These are phyloP conservation scores for Aphaenogaster floridana DNA, from an alignment of 1,140 invertebrate species.

Conservation along the genomic window DNA sequence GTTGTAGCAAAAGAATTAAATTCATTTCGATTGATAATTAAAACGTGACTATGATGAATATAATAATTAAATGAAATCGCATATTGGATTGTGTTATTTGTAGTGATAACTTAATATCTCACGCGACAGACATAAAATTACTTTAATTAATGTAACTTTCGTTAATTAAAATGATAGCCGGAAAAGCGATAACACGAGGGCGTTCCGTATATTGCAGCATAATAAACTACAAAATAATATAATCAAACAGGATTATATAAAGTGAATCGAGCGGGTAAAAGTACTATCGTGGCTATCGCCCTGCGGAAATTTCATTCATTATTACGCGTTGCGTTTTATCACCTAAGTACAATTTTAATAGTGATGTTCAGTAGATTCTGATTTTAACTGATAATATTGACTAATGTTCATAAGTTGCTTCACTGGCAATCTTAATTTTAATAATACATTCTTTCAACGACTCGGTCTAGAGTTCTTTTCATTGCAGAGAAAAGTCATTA, in stretches of 20 bases:
- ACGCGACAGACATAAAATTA: not conserved
- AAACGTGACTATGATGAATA: not conserved
- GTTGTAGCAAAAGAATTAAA: conserved; percentile 12
- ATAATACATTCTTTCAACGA: not conserved
- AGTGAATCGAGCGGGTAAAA: conserved; percentile 22
- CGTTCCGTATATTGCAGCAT: not conserved
- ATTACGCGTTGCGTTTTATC: conserved; percentile 19
- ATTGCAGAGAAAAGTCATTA: not conserved
- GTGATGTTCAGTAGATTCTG: not conserved
- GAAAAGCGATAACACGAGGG: not conserved
- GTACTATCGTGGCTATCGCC: not conserved
- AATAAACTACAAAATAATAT: conserved; percentile 52
- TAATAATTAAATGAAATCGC: conserved; percentile 28
- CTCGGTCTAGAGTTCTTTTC: not conserved
- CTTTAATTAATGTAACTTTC: conserved; percentile 42
- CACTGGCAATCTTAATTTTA: not conserved
- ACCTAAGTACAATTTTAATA: not conserved
- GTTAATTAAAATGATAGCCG: conserved; percentile 40
- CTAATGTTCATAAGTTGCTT: not conserved
- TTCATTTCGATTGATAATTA: conserved; percentile 18
- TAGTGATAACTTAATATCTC: conserved; percentile 30
- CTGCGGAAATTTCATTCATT: conserved; percentile 47
- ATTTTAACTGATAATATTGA: not conserved
- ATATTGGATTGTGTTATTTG: conserved; percentile 30
- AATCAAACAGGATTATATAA: conserved; percentile 23